Percentiles rank a stretch among this genome's conserved stretches.
Conservation (phyloP, 2,888 invertebrate genomes). For the Scaptomyza parva region DNA sequence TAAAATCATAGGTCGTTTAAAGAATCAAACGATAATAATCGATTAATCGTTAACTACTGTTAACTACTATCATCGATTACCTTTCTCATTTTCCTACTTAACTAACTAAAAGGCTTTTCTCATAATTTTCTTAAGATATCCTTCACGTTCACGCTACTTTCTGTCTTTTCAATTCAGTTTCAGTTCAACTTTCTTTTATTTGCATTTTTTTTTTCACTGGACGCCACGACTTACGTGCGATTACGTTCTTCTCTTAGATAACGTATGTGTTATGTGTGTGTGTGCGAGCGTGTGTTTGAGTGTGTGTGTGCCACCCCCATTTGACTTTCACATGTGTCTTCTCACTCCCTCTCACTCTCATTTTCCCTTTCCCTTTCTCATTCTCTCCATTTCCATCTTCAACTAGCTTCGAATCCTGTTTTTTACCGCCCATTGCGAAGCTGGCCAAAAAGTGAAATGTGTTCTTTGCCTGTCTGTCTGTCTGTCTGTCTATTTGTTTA, state of each 20-base stretch:
- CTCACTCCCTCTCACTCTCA: background rate
- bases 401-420: background rate
- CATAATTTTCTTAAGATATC: background rate
- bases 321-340: slow-evolving; percentile 64
- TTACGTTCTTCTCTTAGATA: slow-evolving; percentile 64
- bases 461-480: slow-evolving; percentile 46
- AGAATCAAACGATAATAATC: background rate
- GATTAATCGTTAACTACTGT: background rate
- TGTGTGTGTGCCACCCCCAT: slow-evolving; percentile 59
- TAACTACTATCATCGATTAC: too few species aligned
- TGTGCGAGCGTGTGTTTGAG: slow-evolving; percentile 23
- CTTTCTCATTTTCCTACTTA: too few species aligned
- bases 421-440: slow-evolving; percentile 22
- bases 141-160: slow-evolving; percentile 2
- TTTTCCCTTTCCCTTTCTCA: background rate
- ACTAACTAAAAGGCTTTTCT: background rate
- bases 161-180: background rate
- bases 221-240: slow-evolving; percentile 72
- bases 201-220: slow-evolving; percentile 71
- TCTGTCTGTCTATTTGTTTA: slow-evolving; percentile 69
- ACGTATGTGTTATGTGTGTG: slow-evolving; percentile 14
- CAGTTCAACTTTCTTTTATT: slow-evolving; percentile 35
- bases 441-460: slow-evolving; percentile 59
- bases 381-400: too few species aligned
- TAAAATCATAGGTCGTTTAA: background rate